Base-by-base conservation (phyloP, 2,113 vertebrate species). In the Parotia lawesii region DNA sequence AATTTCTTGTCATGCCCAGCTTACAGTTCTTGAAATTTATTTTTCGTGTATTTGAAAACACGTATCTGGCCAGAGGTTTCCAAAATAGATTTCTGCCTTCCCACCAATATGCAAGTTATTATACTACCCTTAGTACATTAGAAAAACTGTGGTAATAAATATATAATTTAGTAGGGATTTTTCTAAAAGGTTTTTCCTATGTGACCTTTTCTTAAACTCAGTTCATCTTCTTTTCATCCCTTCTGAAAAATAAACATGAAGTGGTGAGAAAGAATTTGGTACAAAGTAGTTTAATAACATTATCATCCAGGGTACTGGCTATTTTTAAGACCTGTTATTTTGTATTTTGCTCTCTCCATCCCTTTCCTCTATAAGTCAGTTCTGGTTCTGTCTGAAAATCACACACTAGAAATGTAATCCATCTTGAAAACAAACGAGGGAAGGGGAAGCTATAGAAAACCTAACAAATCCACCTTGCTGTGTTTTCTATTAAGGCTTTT, bases 251-350 rank as follows among this genome's bases (percentile, higher is more conserved):
- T 51, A 87, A 87, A 74, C 29, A 47, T 20, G 38, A 77, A 64
- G 37, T 31, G 67, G 21, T 70, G 60, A 91, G 85, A 75, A 65
- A 87, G 75, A 77, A 82, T 76, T 72, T 1, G 1, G 42, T 80
- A 58, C 57, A 18, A 85, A 89, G 50, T 47, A 66, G 22, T 83
- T 94, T 74, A 70, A 48, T 66, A 70, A 66, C 40, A 80, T 82
- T 95, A 51, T 54, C 50, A 64, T 61, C 57, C 48, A 89, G 38
- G 10, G 7, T 66, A 60, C 44, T 67, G 67, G 65, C 71, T 89
- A n/a, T 88, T 96, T 96, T 87, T 56, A 90, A 92, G 78, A 56
- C 57, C 12, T 78, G 17, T 93, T 95, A 38, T 87, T 95, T 77
- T 0, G 2, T 74, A 83, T 94, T 92, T 95, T 76, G 70, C 73